phyloP scores from a whole-genome alignment of 2,797 vertebrate species.

The Harpagifer antarcticus region DNA sequence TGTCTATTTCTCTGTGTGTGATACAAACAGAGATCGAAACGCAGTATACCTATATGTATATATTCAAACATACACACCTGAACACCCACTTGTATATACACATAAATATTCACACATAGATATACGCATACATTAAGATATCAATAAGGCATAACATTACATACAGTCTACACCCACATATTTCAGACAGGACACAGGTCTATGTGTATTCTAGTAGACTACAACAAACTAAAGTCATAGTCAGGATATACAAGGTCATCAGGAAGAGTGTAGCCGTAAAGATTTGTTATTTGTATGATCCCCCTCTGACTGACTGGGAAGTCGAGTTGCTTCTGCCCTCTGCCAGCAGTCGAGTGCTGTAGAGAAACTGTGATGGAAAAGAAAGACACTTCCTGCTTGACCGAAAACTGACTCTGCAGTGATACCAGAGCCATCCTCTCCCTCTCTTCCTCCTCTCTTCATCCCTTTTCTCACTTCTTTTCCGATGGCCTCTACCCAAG shows the following conservation, averaged over 20 bases:
- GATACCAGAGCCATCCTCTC: slow-evolving; percentile 39
- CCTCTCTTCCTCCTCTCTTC: slow-evolving; percentile 17
- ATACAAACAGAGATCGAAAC: too few relatives aligned
- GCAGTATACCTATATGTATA: too few relatives aligned
- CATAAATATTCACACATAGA: too few relatives aligned
- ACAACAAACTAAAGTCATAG: background rate
- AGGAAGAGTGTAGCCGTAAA: background rate
- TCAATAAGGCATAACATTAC: too few relatives aligned
- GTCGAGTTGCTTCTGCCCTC: slow-evolving; percentile 18
- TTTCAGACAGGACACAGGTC: too few relatives aligned
- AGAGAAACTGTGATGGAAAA: slow-evolving; percentile 24
- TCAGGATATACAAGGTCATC: background rate
- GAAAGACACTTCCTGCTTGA: slow-evolving; percentile 34
- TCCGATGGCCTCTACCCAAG: slow-evolving; percentile 82
- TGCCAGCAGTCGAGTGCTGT: background rate
- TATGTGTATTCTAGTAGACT: too few relatives aligned
- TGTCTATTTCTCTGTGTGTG: too few relatives aligned
- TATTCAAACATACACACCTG: too few relatives aligned
- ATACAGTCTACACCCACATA: too few relatives aligned
- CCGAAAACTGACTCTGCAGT: slow-evolving; percentile 51
- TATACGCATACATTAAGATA: too few relatives aligned
- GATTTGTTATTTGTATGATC: background rate
- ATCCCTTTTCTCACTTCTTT: slow-evolving; percentile 44
- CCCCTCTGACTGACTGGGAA: background rate
- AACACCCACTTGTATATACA: too few relatives aligned